These are phyloP conservation scores for Lumbricus terrestris DNA, from an alignment of 2,888 invertebrate species.

Conservation along the genomic window DNA sequence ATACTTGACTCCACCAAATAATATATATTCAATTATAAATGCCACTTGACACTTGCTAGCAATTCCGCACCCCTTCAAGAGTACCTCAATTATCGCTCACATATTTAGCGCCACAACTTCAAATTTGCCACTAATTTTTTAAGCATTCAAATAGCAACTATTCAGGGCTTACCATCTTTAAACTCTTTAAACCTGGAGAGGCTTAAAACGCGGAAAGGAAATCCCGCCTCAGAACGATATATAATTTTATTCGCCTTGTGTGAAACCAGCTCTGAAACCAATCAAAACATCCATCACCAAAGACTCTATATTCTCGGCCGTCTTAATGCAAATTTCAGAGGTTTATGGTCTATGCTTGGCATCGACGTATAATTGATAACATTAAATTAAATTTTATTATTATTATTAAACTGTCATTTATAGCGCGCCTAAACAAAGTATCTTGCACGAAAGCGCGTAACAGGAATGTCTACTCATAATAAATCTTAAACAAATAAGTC, in stretches of 20 bases:
- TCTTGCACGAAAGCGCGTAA: too few relatives aligned
- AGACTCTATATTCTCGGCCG: background rate
- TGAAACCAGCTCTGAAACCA: background rate
- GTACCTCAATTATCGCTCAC: background rate
- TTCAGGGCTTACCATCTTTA: background rate
- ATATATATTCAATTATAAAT: background rate
- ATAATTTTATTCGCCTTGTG: background rate
- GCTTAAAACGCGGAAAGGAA: too few relatives aligned
- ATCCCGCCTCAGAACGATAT: background rate
- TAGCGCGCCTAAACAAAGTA: too few relatives aligned
- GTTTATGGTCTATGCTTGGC: too few relatives aligned
- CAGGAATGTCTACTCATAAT: too few relatives aligned
- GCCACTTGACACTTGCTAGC: background rate
- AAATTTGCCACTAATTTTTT: background rate
- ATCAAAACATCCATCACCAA: background rate
- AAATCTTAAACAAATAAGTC: too few relatives aligned
- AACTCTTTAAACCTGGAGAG: background rate
- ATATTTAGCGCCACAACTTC: background rate
- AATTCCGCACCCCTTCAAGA: background rate
- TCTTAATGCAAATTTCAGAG: background rate
- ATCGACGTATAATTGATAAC: too few relatives aligned
- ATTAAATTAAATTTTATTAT: too few relatives aligned
- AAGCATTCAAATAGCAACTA: background rate
- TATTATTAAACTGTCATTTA: too few relatives aligned
- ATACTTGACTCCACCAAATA: too few relatives aligned